phyloP scores from a whole-genome alignment of 2,888 invertebrate species.

The Tetranychus piercei region DNA sequence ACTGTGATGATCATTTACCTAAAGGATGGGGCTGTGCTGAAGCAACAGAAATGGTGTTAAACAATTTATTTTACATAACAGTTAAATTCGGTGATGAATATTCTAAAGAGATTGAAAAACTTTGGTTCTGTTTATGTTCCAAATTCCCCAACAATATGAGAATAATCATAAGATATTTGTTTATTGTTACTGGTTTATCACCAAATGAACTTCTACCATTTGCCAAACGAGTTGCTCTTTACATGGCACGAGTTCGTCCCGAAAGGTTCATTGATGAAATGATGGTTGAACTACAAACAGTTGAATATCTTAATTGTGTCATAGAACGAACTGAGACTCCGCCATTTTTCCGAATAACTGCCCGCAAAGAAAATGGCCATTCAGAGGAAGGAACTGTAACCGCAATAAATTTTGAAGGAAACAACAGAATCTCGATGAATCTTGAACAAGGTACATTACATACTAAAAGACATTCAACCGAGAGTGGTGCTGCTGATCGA shows the following conservation, averaged over 20 bases:
- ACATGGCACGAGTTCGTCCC: constrained; percentile 73
- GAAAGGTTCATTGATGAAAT: constrained; percentile 85
- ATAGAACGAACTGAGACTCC: constrained; percentile 95
- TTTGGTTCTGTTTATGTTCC: constrained; percentile 86
- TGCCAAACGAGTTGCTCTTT: constrained; percentile 82
- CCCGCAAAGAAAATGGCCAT: constrained; percentile 41
- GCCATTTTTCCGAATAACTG: constrained; percentile 81
- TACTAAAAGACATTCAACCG: constrained; percentile 55
- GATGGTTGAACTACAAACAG: constrained; percentile 90
- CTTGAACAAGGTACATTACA: constrained; percentile 61
- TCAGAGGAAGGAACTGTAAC: constrained; percentile 33
- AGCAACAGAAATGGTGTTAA: constrained; percentile 98
- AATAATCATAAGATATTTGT: constrained; percentile 82
- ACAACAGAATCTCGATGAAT: constrained; percentile 15
- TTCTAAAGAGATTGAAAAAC: constrained; percentile 79
- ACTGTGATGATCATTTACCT: constrained; percentile 20
- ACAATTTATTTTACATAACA: constrained; percentile 94
- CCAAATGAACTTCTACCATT: constrained; percentile 76
- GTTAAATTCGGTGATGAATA: constrained; percentile 93
- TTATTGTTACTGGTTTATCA: constrained; percentile 93
- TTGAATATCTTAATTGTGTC: constrained; percentile 82
- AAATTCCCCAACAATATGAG: constrained; percentile 94
- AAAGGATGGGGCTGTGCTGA: constrained; percentile 87
- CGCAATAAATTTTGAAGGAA: constrained; percentile 35
- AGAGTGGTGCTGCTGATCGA: constrained; percentile 20